phyloP scores from a whole-genome alignment of 2,113 vertebrate genomes.

The Gallinago jamesoni region DNA sequence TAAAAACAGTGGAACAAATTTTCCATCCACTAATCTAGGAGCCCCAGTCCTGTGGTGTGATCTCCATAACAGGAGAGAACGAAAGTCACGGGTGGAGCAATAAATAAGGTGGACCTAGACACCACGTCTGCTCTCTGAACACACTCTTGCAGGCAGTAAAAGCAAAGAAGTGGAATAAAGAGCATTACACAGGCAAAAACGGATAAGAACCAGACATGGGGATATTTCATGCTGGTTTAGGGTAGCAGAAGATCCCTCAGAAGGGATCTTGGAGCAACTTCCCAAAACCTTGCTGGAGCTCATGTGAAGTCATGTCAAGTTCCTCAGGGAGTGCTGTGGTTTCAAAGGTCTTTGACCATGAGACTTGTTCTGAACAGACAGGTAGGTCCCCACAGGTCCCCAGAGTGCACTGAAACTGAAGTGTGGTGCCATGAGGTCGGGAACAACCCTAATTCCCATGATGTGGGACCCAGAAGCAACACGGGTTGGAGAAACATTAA shows the following conservation, averaged over 20 bases:
- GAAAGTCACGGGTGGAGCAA: neutral
- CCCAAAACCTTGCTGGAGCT: neutral
- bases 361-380: neutral
- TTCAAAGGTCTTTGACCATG: neutral
- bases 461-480: neutral
- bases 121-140: neutral
- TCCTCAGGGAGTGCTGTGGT: neutral
- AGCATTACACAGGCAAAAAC: neutral
- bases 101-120: too few species aligned
- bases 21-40: neutral
- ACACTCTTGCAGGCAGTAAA: neutral
- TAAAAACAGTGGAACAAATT: neutral
- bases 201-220: neutral
- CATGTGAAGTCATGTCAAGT: neutral
- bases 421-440: neutral
- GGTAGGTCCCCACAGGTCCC: neutral
- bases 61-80: neutral
- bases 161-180: neutral
- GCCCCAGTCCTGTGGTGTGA: neutral
- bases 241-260: neutral
- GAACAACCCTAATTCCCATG: neutral
- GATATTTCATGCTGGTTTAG: neutral
- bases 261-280: neutral
- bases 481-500: neutral
- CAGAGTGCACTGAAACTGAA: neutral